phyloP scores from a whole-genome alignment of 1,140 invertebrate species.

The Bombus pascuorum region DNA sequence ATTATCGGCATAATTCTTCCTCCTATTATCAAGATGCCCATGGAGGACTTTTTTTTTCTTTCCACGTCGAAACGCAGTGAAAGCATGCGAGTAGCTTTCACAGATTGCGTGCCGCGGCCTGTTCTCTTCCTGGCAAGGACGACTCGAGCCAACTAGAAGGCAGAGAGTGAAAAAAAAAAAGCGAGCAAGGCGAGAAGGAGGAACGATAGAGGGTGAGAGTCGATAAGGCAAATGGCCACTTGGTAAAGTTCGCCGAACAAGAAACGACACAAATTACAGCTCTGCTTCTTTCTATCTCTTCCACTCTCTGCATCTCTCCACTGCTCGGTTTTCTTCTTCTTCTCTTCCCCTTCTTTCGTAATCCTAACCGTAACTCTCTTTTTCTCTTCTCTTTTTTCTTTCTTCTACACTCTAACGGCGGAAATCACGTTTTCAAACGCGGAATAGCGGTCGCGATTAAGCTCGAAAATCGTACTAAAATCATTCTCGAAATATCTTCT shows the following conservation, averaged over 20 bases:
- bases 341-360: no score
- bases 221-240: conserved; percentile 76
- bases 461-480: neutral
- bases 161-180: conserved; percentile 13
- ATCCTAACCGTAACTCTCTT: no score
- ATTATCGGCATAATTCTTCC: conserved; percentile 50
- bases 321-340: no score
- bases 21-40: conserved; percentile 50
- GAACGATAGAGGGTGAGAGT: conserved; percentile 58
- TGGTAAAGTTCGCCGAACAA: conserved; percentile 73
- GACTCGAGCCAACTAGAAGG: conserved; percentile 23
- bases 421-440: neutral
- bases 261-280: conserved; percentile 62
- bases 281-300: conserved; percentile 25
- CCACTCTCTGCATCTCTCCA: neutral
- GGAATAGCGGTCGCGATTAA: neutral
- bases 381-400: neutral
- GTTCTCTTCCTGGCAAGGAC: conserved; percentile 74
- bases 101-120: conserved; percentile 73
- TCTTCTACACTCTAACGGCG: neutral
- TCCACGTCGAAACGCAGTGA: conserved; percentile 61
- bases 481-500: neutral
- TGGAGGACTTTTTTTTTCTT: conserved; percentile 33
- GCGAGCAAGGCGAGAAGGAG: conserved; percentile 12
- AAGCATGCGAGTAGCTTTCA: conserved; percentile 67